Conservation (phyloP, 1,140 invertebrate genomes). For the Cephus cinctus region DNA sequence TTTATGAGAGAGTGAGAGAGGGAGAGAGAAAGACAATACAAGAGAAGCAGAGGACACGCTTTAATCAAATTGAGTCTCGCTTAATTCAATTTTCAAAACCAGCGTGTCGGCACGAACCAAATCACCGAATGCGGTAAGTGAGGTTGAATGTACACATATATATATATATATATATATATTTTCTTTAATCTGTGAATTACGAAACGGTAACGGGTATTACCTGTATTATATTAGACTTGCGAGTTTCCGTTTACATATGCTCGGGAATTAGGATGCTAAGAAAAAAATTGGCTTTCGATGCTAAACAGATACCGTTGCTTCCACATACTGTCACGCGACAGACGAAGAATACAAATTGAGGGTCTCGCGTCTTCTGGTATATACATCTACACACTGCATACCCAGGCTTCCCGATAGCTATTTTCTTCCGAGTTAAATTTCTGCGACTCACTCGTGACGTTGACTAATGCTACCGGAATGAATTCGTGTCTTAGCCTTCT, state of each 20-base stretch:
- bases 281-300: no score
- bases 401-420: conserved; percentile 6
- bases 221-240: no score
- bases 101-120: conserved; percentile 27
- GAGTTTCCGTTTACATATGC: no score
- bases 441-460: conserved; percentile 46
- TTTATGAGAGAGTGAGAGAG: no score
- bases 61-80: conserved; percentile 49
- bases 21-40: no score
- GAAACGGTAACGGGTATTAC: no score
- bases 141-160: conserved; percentile 12
- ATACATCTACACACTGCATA: not conserved
- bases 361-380: conserved; percentile 26
- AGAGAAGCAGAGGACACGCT: no score
- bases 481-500: conserved; percentile 36
- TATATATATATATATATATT: not conserved
- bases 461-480: conserved; percentile 50
- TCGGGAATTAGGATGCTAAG: no score
- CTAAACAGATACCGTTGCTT: conserved; percentile 39
- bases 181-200: no score
- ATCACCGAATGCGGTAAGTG: conserved; percentile 22
- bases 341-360: conserved; percentile 47
- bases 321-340: conserved; percentile 31
- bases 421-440: conserved; percentile 45
- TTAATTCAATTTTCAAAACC: conserved; percentile 43